Conservation (phyloP, 2,888 invertebrate genomes). For the Meliscaeva auricollis region DNA sequence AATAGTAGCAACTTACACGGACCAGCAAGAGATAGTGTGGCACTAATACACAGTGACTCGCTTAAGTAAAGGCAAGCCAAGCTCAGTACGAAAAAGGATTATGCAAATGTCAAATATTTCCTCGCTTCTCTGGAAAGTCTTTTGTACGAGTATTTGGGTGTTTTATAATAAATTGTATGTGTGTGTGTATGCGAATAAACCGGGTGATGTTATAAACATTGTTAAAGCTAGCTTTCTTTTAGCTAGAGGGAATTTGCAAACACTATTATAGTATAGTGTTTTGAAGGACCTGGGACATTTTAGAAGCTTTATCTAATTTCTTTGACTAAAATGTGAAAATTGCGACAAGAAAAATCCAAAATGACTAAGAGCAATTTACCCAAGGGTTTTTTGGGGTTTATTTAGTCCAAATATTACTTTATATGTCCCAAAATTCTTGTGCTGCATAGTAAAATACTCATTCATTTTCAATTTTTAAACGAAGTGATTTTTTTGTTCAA, state of each 20-base stretch:
- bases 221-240: constrained; percentile 23
- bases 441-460: no score
- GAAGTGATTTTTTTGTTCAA: no score
- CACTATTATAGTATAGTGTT: not conserved
- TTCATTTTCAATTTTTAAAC: no score
- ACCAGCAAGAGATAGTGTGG: constrained; percentile 64
- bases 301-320: constrained; percentile 10
- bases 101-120: constrained; percentile 75
- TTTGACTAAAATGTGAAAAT: constrained; percentile 12
- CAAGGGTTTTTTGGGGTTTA: not conserved
- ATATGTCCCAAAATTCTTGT: no score
- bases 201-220: constrained; percentile 46
- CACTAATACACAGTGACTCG: constrained; percentile 69
- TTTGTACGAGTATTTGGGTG: constrained; percentile 29
- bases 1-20: constrained; percentile 71
- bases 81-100: constrained; percentile 63
- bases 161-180: constrained; percentile 47
- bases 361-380: constrained; percentile 1
- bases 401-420: not conserved
- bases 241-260: constrained; percentile 26
- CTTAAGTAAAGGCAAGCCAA: constrained; percentile 61
- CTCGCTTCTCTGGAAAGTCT: constrained; percentile 41
- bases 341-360: constrained; percentile 23
- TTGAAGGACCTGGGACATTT: constrained; percentile 24
- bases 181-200: constrained; percentile 1